These are phyloP conservation scores for Argynnis bischoffii DNA, from an alignment of 2,888 invertebrate species.

Conservation along the genomic window DNA sequence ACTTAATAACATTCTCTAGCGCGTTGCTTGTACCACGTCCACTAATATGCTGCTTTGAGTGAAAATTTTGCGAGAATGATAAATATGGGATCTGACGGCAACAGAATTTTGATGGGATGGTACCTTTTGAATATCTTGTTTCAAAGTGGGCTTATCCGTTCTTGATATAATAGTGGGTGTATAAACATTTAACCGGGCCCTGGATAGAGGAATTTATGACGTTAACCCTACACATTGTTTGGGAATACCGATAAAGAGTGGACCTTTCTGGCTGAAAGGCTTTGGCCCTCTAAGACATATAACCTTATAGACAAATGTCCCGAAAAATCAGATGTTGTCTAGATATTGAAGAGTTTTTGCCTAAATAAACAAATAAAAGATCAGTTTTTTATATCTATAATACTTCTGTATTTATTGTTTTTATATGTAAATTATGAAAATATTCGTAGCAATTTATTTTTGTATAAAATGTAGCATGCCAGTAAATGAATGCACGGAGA, in stretches of 20 bases:
- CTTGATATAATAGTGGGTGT: slow-evolving; percentile 64
- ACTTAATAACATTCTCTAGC: slow-evolving; percentile 12
- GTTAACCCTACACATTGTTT: slow-evolving; percentile 36
- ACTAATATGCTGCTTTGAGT: slow-evolving; percentile 63
- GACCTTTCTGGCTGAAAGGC: slow-evolving; percentile 25
- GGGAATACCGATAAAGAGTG: slow-evolving; percentile 33
- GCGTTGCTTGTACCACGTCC: slow-evolving; percentile 39
- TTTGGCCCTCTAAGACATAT: slow-evolving; percentile 6
- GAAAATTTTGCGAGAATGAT: slow-evolving; percentile 77
- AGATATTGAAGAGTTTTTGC: not conserved
- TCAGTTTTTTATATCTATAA: not conserved
- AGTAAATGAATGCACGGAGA: not conserved
- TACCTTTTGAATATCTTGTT: slow-evolving; percentile 76
- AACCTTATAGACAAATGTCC: slow-evolving; percentile 11
- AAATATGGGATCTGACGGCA: slow-evolving; percentile 68
- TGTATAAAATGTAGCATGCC: not conserved
- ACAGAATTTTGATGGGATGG: slow-evolving; percentile 72
- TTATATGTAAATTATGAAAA: not conserved
- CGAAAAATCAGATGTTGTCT: not conserved
- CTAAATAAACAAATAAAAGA: not conserved
- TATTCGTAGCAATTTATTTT: not conserved
- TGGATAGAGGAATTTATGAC: slow-evolving; percentile 40
- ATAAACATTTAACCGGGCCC: slow-evolving; percentile 32
- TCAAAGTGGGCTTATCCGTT: slow-evolving; percentile 73
- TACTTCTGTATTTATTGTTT: not conserved